A percentile compares a stretch with the other conserved stretches of the same genome.
Conservation (phyloP, 1,140 invertebrate genomes). For the Diabrotica undecimpunctata region DNA sequence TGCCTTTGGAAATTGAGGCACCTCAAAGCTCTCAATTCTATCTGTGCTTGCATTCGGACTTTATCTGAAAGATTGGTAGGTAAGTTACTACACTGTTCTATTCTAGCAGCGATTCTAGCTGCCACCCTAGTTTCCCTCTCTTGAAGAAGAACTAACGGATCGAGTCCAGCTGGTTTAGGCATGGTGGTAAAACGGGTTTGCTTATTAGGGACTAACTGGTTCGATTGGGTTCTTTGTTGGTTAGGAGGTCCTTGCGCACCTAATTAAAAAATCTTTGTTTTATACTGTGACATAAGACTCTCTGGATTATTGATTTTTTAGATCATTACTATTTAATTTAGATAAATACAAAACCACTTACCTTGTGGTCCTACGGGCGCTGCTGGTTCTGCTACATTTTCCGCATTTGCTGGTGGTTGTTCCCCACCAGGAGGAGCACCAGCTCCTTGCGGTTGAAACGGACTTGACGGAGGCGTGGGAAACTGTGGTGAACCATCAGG, state of each 20-base stretch:
- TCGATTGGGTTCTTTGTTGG: not conserved
- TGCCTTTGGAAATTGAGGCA: slow-evolving; percentile 95
- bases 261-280: not conserved
- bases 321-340: not conserved
- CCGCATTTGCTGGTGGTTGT: not conserved
- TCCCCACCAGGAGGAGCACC: not conserved
- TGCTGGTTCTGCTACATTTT: not conserved
- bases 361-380: slow-evolving; percentile 6
- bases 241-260: not conserved
- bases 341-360: slow-evolving; percentile 10
- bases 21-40: slow-evolving; percentile 89
- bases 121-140: slow-evolving; percentile 92
- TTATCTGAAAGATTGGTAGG: slow-evolving; percentile 93
- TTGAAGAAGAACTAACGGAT: slow-evolving; percentile 87
- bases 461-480: slow-evolving; percentile 35
- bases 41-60: slow-evolving; percentile 86
- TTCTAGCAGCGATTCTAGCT: slow-evolving; percentile 75
- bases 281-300: too few relatives aligned
- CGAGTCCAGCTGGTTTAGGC: slow-evolving; percentile 85
- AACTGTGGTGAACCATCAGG: slow-evolving; percentile 43
- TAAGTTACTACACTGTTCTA: slow-evolving; percentile 72
- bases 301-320: not conserved
- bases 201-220: slow-evolving; percentile 46
- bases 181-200: slow-evolving; percentile 83
- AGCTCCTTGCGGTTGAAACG: not conserved